Evolutionary conservation across 2,113 vertebrate genomes (phyloP).

Genomic region (Cacatua alba): DNA sequence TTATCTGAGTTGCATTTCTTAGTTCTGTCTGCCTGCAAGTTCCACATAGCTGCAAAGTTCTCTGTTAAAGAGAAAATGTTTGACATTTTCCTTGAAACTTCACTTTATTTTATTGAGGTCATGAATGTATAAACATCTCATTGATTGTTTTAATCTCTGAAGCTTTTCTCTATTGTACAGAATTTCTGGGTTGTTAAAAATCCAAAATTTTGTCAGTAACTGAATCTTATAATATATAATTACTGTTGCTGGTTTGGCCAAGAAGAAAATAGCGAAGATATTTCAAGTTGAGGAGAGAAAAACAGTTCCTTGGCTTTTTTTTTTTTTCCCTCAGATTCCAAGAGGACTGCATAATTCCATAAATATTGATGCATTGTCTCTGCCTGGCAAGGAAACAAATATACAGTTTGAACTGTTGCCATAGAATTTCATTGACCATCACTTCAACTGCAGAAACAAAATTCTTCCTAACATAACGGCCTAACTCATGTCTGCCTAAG

Average conservation of each 20-base stretch:
- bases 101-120: not conserved
- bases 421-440: constrained; percentile 57
- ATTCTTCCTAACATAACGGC: not conserved
- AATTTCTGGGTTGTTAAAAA: constrained; percentile 4
- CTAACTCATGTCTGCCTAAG: not conserved
- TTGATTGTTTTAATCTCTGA: not conserved
- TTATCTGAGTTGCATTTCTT: not conserved
- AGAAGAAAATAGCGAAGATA: constrained; percentile 36
- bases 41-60: not conserved
- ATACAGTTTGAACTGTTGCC: constrained; percentile 33
- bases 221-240: not conserved
- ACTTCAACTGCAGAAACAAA: constrained; percentile 45
- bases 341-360: constrained; percentile 28
- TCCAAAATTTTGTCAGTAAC: not conserved
- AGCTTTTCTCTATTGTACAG: not conserved
- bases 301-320: constrained; percentile 14
- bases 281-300: constrained; percentile 12
- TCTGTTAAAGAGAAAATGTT: constrained; percentile 25
- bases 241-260: not conserved
- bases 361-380: constrained; percentile 60
- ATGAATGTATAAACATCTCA: not conserved
- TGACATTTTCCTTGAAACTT: constrained; percentile 15
- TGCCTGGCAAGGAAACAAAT: constrained; percentile 38
- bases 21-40: not conserved
- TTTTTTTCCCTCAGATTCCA: constrained; percentile 39